Evolutionary conservation across 1,140 invertebrate species (phyloP), one percentile per base, ranked within the genome.

Genomic region (Calliphora vicina): DNA sequence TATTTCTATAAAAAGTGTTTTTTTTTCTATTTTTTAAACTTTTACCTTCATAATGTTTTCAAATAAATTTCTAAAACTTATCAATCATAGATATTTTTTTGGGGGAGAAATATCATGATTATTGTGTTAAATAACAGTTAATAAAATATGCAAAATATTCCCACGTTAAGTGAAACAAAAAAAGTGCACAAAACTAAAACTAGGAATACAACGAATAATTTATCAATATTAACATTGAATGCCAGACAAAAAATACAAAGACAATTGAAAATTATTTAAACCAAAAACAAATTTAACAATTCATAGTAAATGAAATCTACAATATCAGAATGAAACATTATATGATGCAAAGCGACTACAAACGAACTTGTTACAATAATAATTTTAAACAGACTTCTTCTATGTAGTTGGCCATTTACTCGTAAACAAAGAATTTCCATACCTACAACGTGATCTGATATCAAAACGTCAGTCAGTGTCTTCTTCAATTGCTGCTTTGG

Each of bases 171-270:
- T 8, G 29, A 35, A 35, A 35, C 8, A 8, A 35, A 35, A 35
- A 35, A 35, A 35, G 29, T 35, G 29, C 29, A 35, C 2, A 35
- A 35, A 35, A 35, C 29, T 4, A 8, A 2, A 35, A 35, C 29
- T 15, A 15, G 2, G n/a, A 57, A 13, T 6, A n/a, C 50, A 17
- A 57, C 13, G n/a, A 57, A 57, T 57, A 57, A 57, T 57, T 57
- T 57, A 57, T 57, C 50, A 57, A 57, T 57, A 57, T 57, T 57
- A 57, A 57, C 50, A 57, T 57, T 57, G 50, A 57, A 57, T n/a
- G n/a, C 15, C 50, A 15, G 15, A 57, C 15, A 57, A 57, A 15
- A 10, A 57, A 6, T 1, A 57, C 4, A n/a, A 17, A 57, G n/a
- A 57, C 50, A 57, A 15, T 57, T 57, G 12, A 57, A 57, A n/a